Base-by-base conservation (phyloP, 1,140 invertebrate genomes). In the Trichomalopsis sarcophagae region DNA sequence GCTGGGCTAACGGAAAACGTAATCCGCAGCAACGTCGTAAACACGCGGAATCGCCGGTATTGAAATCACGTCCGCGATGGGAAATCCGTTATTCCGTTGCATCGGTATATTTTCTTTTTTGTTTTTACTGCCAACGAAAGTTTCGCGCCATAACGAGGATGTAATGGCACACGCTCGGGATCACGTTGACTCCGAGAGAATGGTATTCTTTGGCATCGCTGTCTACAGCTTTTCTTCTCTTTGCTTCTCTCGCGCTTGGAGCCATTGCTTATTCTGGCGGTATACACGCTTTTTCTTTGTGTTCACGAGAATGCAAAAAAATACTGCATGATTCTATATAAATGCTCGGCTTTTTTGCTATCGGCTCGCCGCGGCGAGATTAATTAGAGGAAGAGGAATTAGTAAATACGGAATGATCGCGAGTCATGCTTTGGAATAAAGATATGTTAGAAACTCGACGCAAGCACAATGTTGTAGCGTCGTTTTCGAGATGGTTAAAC, bases 161-260 rank as follows among this genome's bases (percentile, higher is more conserved):
- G 44, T 76, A 76, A 76, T 81, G 44, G n/a, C 23, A 81, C 55
- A 50, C 27, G n/a, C 10, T 3, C n/a, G 36, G 75, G 44, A 75
- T 84, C 69, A 66, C 47, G 77, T 76, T 23, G 27, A 81, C 27
- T 66, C 10, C 30, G 33, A 11, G 30, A 85, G 55, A 84, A 76
- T 36, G 71, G 50, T 69, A 81, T 85, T 85, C 84, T 85, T 85
- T 85, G 84, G 84, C 73, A 81, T 81, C 4, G 80, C 13, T 84
- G 47, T 62, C 23, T 74, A 33, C 1, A 21, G 68, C 23, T 62
- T 17, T 62, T 62, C 7, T 62, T 55, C 11, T 21, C 50, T 55
- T 55, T 55, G 47, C 50, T 21, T 55, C 17, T 55, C 50, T 55
- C 13, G 11, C 27, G 27, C 68, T 3, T 27, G 27, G 50, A 66